phyloP scores from a whole-genome alignment of 2,888 invertebrate genomes.

The Microchrysa polita region DNA sequence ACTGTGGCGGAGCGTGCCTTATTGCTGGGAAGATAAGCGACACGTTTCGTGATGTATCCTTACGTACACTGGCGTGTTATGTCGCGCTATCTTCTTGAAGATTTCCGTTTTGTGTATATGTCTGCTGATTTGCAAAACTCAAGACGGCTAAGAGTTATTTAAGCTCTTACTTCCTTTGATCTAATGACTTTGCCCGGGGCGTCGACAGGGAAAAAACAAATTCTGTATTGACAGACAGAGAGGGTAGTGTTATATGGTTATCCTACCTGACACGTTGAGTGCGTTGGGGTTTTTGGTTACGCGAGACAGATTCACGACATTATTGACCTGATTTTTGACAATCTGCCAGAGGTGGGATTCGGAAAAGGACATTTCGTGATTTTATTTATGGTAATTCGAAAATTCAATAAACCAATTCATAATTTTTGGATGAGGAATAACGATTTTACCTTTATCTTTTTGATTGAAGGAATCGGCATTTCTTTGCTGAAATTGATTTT shows the following conservation, averaged over 20 bases:
- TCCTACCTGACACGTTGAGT: slow-evolving; percentile 35
- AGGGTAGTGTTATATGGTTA: slow-evolving; percentile 2
- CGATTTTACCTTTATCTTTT: too few relatives aligned
- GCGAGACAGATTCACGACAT: slow-evolving; percentile 4
- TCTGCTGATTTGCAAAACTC: slow-evolving; percentile 42
- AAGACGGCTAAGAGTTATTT: slow-evolving; percentile 36
- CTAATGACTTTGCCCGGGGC: slow-evolving; percentile 28
- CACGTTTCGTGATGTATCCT: slow-evolving; percentile 7
- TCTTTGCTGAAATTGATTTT: too few relatives aligned
- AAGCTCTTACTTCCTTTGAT: slow-evolving; percentile 40
- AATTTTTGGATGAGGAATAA: too few relatives aligned
- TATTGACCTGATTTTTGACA: slow-evolving; percentile 22
- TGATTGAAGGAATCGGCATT: too few relatives aligned
- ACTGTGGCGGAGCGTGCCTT: slow-evolving; percentile 41
- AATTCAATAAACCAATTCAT: too few relatives aligned
- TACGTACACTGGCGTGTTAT: neutral
- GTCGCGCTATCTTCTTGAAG: slow-evolving; percentile 24
- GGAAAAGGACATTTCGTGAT: neutral
- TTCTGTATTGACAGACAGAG: slow-evolving; percentile 16
- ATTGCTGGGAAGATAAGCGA: slow-evolving; percentile 25
- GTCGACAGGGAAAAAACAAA: slow-evolving; percentile 1
- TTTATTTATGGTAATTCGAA: neutral
- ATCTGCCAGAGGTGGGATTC: neutral
- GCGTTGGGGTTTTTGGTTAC: slow-evolving; percentile 7
- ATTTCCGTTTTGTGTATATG: slow-evolving; percentile 33